Evolutionary conservation across 2,888 invertebrate genomes (phyloP), one percentile per base, ranked within the genome.

Genomic region (Apoda limacodes): DNA sequence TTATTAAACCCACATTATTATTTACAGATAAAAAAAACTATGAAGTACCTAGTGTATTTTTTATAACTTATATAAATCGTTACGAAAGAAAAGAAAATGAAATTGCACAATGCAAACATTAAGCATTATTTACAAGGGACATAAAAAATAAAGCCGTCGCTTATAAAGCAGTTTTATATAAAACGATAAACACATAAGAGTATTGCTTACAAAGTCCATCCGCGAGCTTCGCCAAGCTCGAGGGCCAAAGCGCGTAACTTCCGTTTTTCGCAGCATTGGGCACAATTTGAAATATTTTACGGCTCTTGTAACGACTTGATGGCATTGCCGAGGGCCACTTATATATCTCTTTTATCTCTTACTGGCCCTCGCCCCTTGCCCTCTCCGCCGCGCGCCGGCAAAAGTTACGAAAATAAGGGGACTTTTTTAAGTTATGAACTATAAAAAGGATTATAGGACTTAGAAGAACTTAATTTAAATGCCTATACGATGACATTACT

Each of bases 221-320:
- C 29, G 32, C 34, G 41, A 31, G 39, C 34, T 37, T 32, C 41
- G 39, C 25, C 35, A 37, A 37, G 41, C 36, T 35, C 33, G 46
- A 46, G 57, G 54, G 52, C 48, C 50, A 46, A 60, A 59, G 63
- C 55, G 67, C 70, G 68, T 64, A 70, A 71, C 72, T 81, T 81
- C 80, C 80, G 80, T 76, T 82, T 82, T 78, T 76, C 76, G 62
- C 68, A 61, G 61, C 80, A 78, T 82, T 81, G 78, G 69, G 74
- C 71, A 70, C 78, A 68, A 76, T 81, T 81, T 82, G 82, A 82
- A 80, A 81, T 80, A 82, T 81, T 75, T 78, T 72, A 81, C 66
- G 75, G 64, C 64, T 67, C 60, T 78, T 80, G 72, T 81, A 81
- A 82, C 78, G 82, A 80, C 78, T 75, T 75, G 76, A 78, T 80